Evolutionary conservation across 2,888 invertebrate genomes (phyloP).

Genomic region (Terebella lapidaria): DNA sequence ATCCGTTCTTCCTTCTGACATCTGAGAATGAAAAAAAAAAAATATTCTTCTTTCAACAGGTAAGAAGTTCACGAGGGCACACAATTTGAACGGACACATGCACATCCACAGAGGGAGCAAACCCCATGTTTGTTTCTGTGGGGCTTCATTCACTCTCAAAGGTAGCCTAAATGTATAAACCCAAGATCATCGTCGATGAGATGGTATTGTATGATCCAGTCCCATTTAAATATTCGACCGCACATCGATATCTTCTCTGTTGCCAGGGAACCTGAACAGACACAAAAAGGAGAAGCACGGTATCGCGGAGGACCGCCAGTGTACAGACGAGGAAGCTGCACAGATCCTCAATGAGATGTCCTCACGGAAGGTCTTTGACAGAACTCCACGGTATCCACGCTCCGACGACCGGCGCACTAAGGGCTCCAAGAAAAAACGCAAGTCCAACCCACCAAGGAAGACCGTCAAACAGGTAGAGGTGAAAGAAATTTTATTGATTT

Average conservation of each 20-base stretch:
- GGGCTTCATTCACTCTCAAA: slow-evolving; percentile 53
- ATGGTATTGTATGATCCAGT: no score
- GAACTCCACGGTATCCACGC: background rate
- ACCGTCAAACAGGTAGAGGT: background rate
- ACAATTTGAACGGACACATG: slow-evolving; percentile 54
- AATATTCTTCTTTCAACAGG: no score
- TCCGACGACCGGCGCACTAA: background rate
- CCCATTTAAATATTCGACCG: no score
- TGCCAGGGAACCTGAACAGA: slow-evolving; percentile 46
- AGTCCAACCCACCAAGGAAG: slow-evolving; percentile 13
- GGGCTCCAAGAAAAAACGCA: slow-evolving; percentile 16
- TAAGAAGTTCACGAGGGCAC: slow-evolving; percentile 51
- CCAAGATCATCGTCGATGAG: no score
- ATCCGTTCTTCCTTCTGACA: no score
- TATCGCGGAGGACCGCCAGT: slow-evolving; percentile 27
- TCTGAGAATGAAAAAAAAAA: no score
- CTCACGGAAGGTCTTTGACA: background rate
- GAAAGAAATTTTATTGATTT: no score
- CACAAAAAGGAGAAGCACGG: slow-evolving; percentile 49
- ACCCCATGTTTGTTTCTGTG: slow-evolving; percentile 52
- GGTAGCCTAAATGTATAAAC: slow-evolving; percentile 32
- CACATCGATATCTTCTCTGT: no score
- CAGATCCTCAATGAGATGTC: slow-evolving; percentile 41
- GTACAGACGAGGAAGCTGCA: slow-evolving; percentile 46
- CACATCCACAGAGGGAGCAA: slow-evolving; percentile 52